Evolutionary conservation across 2,797 vertebrate genomes (phyloP).

Genomic region (Neoniphon sammara): DNA sequence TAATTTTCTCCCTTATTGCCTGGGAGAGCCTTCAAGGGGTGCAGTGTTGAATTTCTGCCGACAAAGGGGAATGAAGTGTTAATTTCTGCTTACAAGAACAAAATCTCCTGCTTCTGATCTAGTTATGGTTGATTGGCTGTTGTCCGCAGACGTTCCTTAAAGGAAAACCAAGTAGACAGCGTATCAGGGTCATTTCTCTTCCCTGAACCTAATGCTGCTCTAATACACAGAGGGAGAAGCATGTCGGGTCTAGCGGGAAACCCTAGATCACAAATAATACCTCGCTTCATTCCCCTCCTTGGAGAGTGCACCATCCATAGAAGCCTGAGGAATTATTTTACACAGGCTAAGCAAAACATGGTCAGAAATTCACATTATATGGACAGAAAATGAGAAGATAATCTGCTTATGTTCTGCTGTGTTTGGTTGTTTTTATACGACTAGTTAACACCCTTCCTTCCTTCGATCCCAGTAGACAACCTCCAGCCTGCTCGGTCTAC

Average conservation of each 20-base stretch:
- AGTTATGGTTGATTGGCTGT: conserved; percentile 83
- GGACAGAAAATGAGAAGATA: conserved; percentile 68
- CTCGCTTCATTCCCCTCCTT: conserved; percentile 74
- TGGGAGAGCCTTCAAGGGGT: conserved; percentile 73
- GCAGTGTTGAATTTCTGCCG: conserved; percentile 87
- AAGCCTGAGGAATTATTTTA: conserved; percentile 84
- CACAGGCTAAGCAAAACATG: conserved; percentile 86
- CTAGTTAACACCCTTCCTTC: conserved; percentile 57
- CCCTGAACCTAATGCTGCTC: conserved; percentile 81
- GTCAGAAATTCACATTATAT: conserved; percentile 73
- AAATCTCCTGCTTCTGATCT: conserved; percentile 82
- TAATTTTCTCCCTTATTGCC: conserved; percentile 75
- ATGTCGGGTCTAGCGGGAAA: conserved; percentile 79
- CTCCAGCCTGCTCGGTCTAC: conserved; percentile 40
- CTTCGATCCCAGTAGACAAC: conserved; percentile 36
- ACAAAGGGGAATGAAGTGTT: conserved; percentile 88
- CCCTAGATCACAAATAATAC: conserved; percentile 78
- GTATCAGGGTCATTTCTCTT: conserved; percentile 77
- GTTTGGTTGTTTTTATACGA: conserved; percentile 74
- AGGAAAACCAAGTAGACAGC: conserved; percentile 78
- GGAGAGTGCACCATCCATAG: conserved; percentile 76
- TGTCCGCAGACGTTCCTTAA: conserved; percentile 82
- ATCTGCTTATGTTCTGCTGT: conserved; percentile 75
- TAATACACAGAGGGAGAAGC: conserved; percentile 79
- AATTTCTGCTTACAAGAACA: conserved; percentile 89